Conservation (phyloP, 2,797 vertebrate species). For the Gadopsis marmoratus region DNA sequence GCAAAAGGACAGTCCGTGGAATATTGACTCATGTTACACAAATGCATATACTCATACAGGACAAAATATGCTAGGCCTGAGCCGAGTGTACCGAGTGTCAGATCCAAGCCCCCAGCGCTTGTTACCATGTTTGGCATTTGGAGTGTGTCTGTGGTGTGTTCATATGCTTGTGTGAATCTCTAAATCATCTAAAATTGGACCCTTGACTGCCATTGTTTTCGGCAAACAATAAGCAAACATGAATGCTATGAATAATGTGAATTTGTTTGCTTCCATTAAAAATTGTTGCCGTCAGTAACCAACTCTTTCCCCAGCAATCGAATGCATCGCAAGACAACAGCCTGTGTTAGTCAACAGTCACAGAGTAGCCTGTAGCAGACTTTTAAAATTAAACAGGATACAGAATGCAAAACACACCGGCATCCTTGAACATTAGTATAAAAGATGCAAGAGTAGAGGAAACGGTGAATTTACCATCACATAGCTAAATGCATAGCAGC, state of each 20-base stretch:
- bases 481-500: not conserved
- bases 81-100: slow-evolving; percentile 7
- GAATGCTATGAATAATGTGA: slow-evolving; percentile 21
- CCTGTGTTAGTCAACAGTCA: slow-evolving; percentile 27
- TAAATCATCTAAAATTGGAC: not conserved
- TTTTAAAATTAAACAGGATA: slow-evolving; percentile 37
- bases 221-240: not conserved
- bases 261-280: not conserved
- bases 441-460: slow-evolving; percentile 33
- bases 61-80: slow-evolving; percentile 28
- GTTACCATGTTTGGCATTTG: not conserved
- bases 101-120: not conserved
- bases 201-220: not conserved
- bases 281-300: not conserved
- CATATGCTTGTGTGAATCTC: slow-evolving; percentile 2
- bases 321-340: slow-evolving; percentile 17
- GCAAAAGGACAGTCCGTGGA: not conserved
- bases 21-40: slow-evolving; percentile 18
- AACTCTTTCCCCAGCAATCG: not conserved
- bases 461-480: slow-evolving; percentile 15
- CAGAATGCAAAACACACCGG: slow-evolving; percentile 34
- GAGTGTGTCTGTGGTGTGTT: not conserved
- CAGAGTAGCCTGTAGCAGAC: slow-evolving; percentile 24
- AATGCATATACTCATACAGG: slow-evolving; percentile 25
- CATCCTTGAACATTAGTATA: not conserved